Evolutionary conservation across 2,797 vertebrate genomes (phyloP).

Genomic region (Bradypodion pumilum): DNA sequence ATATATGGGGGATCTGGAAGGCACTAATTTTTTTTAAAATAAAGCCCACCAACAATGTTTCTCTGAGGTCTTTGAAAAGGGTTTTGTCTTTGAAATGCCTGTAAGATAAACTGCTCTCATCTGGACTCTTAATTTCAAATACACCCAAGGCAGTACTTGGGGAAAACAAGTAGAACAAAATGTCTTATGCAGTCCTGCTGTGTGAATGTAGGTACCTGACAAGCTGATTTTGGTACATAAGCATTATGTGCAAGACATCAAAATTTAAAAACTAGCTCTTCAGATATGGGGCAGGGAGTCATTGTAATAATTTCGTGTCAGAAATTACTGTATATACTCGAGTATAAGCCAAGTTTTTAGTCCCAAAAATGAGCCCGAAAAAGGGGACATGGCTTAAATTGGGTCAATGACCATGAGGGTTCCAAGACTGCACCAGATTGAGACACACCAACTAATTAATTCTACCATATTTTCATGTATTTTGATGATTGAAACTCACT

Average conservation of each 20-base stretch:
- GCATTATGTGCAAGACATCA: background rate
- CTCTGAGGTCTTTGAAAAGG: background rate
- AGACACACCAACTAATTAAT: too few species aligned
- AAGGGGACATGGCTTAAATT: too few species aligned
- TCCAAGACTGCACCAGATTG: too few species aligned
- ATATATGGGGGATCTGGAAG: background rate
- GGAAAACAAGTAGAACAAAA: background rate
- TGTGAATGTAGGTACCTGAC: background rate
- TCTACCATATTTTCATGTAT: too few species aligned
- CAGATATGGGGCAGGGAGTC: too few species aligned
- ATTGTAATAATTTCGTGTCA: too few species aligned
- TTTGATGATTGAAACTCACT: too few species aligned
- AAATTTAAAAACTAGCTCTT: slow-evolving; percentile 1
- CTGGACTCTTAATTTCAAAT: background rate
- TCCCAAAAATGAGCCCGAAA: too few species aligned
- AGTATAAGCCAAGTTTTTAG: too few species aligned
- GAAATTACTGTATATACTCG: too few species aligned
- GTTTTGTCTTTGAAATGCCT: slow-evolving; percentile 2
- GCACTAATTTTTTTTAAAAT: slow-evolving; percentile 6
- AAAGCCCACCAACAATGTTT: background rate
- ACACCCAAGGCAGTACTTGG: background rate
- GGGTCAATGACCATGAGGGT: too few species aligned
- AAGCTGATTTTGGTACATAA: slow-evolving; percentile 1
- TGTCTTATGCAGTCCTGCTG: background rate
- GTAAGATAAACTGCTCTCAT: background rate